Evolutionary conservation across 2,113 vertebrate genomes (phyloP).

Genomic region (Cephalopholis sonnerati): DNA sequence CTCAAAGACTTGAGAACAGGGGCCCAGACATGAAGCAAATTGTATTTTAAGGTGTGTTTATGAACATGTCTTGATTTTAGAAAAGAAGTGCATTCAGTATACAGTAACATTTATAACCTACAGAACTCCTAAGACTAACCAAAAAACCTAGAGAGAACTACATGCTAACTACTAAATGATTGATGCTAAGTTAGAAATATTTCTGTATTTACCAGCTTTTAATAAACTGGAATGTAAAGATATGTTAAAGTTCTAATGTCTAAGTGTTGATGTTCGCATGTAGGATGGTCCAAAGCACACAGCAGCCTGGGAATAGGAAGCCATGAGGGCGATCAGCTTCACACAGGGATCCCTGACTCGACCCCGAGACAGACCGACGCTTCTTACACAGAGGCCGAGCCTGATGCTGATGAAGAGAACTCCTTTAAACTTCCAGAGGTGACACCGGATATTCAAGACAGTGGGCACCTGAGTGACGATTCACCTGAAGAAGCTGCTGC

Average conservation of each 20-base stretch:
- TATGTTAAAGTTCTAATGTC: not conserved
- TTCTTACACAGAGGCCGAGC: not conserved
- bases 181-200: not conserved
- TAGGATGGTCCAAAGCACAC: constrained; percentile 35
- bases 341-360: not conserved
- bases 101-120: no score
- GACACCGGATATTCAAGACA: not conserved
- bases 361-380: not conserved
- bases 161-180: no score
- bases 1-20: no score
- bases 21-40: no score
- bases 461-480: not conserved
- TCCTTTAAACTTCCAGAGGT: not conserved
- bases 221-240: not conserved
- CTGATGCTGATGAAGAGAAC: constrained; percentile 28
- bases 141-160: no score
- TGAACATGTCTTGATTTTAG: no score
- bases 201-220: not conserved
- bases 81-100: no score
- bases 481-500: constrained; percentile 29
- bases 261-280: not conserved
- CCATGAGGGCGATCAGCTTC: not conserved
- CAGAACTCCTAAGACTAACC: no score
- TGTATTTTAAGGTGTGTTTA: no score
- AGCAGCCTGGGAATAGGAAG: not conserved